Base-by-base conservation (phyloP, 2,888 invertebrate genomes). In the Eupelmus urozonus region DNA sequence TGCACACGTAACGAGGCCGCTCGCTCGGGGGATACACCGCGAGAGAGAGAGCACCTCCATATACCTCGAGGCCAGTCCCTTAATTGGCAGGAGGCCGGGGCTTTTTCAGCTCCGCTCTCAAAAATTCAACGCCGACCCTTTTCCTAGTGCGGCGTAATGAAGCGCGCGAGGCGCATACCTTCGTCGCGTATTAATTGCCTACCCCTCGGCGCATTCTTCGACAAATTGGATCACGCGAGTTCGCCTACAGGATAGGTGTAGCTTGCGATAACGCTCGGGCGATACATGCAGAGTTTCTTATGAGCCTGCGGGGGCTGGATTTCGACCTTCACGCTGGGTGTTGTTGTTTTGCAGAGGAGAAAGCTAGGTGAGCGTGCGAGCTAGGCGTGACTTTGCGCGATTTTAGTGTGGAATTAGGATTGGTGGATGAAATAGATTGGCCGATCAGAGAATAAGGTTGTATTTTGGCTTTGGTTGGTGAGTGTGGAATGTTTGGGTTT, bases 151-250 rank as follows among this genome's bases (percentile, higher is more conserved):
- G 84, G 72, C 86, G 84, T 87, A 86, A 87, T 85, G 87, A 87
- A 86, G 87, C 86, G 40, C 85, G 85, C 85, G 82, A n/a, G 82
- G 85, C 85, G 85, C 86, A 85, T 87, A 86, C 87, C 87, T 85
- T 81, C 85, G 85, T 86, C 84, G 87, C 84, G 83, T 84, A 87
- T 87, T 87, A 88, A 88, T 88, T 87, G 85, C 87, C 87, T 81
- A 79, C 60, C 76, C 80, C 76, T 74, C 80, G 83, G 83, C 84
- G 84, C 87, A 87, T 88, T 88, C 87, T 88, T 88, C 87, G 86
- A 86, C 86, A 88, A 87, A 88, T 88, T 88, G 86, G 87, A 87
- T 87, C 87, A 87, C 87, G 87, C 87, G 80, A 85, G 81, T 82
- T 45, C 45, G 34, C 34, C 9, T 34, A 34, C 9, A 34, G 9